Evolutionary conservation across 2,888 invertebrate genomes (phyloP), one percentile per base, ranked within the genome.

Genomic region (Agrotis ipsilon): DNA sequence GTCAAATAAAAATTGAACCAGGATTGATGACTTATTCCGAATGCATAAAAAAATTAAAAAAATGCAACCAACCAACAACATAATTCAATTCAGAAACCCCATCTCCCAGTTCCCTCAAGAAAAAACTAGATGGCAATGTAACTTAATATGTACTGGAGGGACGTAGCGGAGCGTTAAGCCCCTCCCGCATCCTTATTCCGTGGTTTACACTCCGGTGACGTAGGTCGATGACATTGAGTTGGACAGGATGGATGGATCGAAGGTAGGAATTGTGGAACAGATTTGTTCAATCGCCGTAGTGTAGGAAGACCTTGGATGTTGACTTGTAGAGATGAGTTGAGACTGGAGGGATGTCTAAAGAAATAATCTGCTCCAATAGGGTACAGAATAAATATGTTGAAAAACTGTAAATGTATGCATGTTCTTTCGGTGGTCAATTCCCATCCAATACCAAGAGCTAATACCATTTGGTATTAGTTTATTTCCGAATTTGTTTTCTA

Each of bases 191-290:
- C 84, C 84, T 82, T 85, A 72, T 71, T 74, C 80, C 75, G 86
- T 69, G 84, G 84, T 85, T 85, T 86, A 78, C 86, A 83, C 80
- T 82, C 61, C 76, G 80, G n/a, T 76, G 86, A 68, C 79, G 76
- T 71, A 67, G 86, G 84, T 82, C 80, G 76, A 82, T 81, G 85
- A 84, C 84, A 78, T 68, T 61, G 70, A 19, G 49, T 55, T 72
- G 75, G 79, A 57, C 55, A 60, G 65, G 39, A 24, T 57, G 39
- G 49, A 55, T 64, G 68, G 52, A 69, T 45, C 19, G 71, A 14
- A 18, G 24, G 2, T 24, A 13, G n/a, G 49, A 14, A 46, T 21
- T 62, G 32, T 21, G 39, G 9, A 9, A 11, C 39, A 39, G 39
- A 39, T 39, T 39, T 57, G 14, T 63, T 55, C 1, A 11, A 39